Evolutionary conservation across 2,113 vertebrate species (phyloP).

Genomic region (Semicossyphus pulcher): DNA sequence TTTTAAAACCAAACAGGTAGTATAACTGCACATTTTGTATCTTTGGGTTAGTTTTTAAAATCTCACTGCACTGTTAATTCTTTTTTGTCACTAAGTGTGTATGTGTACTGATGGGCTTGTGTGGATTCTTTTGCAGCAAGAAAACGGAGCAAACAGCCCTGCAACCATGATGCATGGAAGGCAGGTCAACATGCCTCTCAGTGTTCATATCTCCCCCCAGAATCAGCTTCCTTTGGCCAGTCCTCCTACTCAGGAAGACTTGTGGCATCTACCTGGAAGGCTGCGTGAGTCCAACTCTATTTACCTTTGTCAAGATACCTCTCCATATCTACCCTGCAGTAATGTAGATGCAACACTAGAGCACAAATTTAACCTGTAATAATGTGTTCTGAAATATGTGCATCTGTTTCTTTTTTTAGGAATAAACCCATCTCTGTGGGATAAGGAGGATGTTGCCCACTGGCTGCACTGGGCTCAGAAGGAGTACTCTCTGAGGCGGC

Average conservation of each 20-base stretch:
- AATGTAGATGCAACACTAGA: not conserved
- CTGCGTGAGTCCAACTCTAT: constrained; percentile 81
- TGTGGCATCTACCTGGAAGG: constrained; percentile 88
- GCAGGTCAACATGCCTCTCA: constrained; percentile 9
- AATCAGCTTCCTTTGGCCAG: constrained; percentile 35
- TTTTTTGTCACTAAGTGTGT: not conserved
- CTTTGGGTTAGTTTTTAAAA: not conserved
- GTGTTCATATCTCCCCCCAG: constrained; percentile 5
- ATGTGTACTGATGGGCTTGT: not conserved
- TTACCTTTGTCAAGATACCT: not conserved
- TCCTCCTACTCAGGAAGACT: constrained; percentile 65
- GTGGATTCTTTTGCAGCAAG: constrained; percentile 59
- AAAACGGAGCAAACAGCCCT: constrained; percentile 23
- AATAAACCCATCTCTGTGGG: constrained; percentile 93
- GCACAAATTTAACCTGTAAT: not conserved
- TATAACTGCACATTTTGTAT: too few relatives aligned
- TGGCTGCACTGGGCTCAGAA: constrained; percentile 94
- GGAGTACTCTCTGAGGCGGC: constrained; percentile 87
- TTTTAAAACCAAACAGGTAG: not conserved
- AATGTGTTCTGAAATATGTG: not conserved
- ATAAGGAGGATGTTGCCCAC: constrained; percentile 90
- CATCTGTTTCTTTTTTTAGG: constrained; percentile 80
- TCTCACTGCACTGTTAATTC: not conserved
- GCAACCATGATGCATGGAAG: constrained; percentile 3
- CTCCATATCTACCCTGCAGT: not conserved